Base-by-base conservation (phyloP, 2,797 vertebrate genomes). In the Acipenser transmontanus region DNA sequence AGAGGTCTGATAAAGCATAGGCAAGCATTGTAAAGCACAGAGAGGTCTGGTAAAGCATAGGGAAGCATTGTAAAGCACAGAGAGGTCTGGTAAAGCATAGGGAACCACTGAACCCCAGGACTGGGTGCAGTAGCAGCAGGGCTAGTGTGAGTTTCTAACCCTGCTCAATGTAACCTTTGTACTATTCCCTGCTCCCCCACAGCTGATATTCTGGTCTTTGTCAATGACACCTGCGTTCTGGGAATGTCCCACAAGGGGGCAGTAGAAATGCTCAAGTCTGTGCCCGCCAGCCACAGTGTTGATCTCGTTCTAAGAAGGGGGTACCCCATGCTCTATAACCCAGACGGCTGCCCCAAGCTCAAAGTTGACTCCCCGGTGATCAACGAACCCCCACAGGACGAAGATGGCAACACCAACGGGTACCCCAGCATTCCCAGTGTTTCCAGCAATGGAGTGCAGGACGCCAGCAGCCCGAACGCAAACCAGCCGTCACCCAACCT, bases 321-420 rank as follows among this genome's bases (percentile, higher is more conserved):
- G 1, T 91, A 91, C 78, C 88, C 90, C 1, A 89, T 91, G 85
- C 86, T 91, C 0, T 91, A 88, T 69, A 88, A 89, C 76, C 85
- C 88, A 0, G 87, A 91, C 0, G 90, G 90, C 0, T 87, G 85
- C 68, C 88, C 88, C 65, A 89, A 88, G 62, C 84, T 82, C 75
- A 79, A 70, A 6, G 72, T 59, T 9, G 59, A 81, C 65, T 77
- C 82, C 20, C 62, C 74, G 10, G 12, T 49, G 10, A 1, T 54
- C 50, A 48, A 64, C 20, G 62, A 52, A 13, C 59, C 71, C 6
- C 51, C n/a, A 54, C 51, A 54, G 4, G 8, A 8, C n/a, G 51
- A 54, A 7, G 51, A 3, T 1, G 34, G 34, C 34, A 34, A 34
- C 34, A 34, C 34, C 34, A 34, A 17, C 47, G 4, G 70, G 76